Evolutionary conservation across 2,888 invertebrate genomes (phyloP).

Genomic region (Conomelus anceps): DNA sequence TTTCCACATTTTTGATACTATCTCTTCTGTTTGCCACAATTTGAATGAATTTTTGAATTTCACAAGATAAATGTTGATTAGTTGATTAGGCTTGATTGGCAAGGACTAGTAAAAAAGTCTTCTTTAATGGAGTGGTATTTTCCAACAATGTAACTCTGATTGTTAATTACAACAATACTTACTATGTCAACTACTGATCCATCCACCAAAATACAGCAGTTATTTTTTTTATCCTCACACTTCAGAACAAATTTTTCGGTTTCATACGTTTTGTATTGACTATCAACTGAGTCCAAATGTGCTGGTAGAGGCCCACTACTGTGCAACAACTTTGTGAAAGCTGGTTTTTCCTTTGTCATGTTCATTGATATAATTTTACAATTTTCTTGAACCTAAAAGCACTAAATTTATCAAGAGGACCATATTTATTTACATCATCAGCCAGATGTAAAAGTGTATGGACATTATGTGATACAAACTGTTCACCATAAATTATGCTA

Average conservation of each 20-base stretch:
- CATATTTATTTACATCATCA: conserved; percentile 31
- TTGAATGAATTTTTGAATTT: not conserved
- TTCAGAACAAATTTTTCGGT: not conserved
- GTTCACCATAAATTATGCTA: too few relatives aligned
- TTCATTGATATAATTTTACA: not conserved
- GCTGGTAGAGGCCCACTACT: not conserved
- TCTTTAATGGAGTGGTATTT: not conserved
- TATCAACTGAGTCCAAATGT: not conserved
- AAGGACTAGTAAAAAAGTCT: not conserved
- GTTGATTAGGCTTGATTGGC: not conserved
- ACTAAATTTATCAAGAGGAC: conserved; percentile 30
- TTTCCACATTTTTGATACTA: conserved; percentile 13
- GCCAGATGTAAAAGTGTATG: conserved; percentile 35
- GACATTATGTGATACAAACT: conserved; percentile 33
- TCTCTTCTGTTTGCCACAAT: not conserved
- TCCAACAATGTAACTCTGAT: not conserved
- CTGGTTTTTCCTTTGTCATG: not conserved
- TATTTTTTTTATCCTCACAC: not conserved
- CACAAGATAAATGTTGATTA: not conserved
- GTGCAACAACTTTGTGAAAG: not conserved
- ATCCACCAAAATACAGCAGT: conserved; percentile 13
- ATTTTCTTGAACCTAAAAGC: conserved; percentile 33
- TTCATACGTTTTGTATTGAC: not conserved
- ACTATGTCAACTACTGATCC: not conserved
- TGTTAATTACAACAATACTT: not conserved